Evolutionary conservation across 2,888 invertebrate species (phyloP).

Genomic region (Cerastoderma edule): DNA sequence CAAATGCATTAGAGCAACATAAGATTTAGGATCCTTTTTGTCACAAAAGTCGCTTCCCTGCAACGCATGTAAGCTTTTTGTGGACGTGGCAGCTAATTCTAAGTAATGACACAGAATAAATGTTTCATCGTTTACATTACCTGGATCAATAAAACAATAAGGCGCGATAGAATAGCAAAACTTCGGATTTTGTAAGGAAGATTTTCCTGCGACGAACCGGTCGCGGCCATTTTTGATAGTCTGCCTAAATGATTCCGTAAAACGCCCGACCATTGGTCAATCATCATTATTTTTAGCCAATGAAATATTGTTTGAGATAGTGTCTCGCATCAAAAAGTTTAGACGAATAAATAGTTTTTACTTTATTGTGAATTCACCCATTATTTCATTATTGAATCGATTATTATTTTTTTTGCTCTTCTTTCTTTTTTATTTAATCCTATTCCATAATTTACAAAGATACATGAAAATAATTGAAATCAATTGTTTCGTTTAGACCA

Average conservation of each 20-base stretch:
- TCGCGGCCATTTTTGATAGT: slow-evolving; percentile 39
- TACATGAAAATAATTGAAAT: slow-evolving; percentile 9
- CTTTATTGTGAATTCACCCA: neutral
- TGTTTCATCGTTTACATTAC: slow-evolving; percentile 30
- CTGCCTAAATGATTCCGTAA: neutral
- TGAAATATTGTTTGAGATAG: no score
- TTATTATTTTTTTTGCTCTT: neutral
- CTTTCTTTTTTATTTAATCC: neutral
- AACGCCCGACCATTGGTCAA: neutral
- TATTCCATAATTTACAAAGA: neutral
- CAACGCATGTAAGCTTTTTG: no score
- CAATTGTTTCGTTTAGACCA: slow-evolving; percentile 23
- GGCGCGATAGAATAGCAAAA: slow-evolving; percentile 54
- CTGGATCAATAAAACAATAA: slow-evolving; percentile 56
- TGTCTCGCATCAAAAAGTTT: no score
- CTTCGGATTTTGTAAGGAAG: slow-evolving; percentile 30
- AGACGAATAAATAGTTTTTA: no score
- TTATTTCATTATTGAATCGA: neutral
- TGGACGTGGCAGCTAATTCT: no score
- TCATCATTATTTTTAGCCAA: neutral
- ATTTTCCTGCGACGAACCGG: slow-evolving; percentile 16
- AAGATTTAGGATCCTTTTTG: no score
- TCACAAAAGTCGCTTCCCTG: no score
- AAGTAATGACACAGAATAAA: slow-evolving; percentile 62
- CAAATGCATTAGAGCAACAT: no score